Evolutionary conservation across 2,113 vertebrate species (phyloP).

Genomic region (Cyphomyrus discorhynchus): DNA sequence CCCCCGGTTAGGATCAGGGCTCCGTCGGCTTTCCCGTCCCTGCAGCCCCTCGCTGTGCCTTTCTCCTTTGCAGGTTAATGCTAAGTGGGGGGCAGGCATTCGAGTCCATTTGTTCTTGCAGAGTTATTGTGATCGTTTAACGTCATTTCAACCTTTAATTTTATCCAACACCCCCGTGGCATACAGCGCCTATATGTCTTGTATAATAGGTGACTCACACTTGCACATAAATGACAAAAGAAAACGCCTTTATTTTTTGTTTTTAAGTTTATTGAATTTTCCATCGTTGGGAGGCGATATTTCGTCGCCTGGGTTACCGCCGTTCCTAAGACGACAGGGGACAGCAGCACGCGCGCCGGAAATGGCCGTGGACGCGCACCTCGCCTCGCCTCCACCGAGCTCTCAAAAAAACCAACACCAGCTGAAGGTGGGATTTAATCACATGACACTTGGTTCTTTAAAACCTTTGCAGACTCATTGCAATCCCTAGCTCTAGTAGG

Average conservation of each 20-base stretch:
- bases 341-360: not conserved
- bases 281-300: not conserved
- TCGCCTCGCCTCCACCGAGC: not conserved
- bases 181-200: not conserved
- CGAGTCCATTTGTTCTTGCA: not conserved
- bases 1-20: too few relatives aligned
- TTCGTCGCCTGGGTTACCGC: not conserved
- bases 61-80: not conserved
- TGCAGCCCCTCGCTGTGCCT: not conserved
- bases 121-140: not conserved
- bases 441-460: not conserved
- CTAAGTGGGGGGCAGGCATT: not conserved
- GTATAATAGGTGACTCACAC: not conserved
- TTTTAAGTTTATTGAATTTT: not conserved
- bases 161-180: not conserved
- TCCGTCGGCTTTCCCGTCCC: not conserved
- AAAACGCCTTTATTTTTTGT: not conserved
- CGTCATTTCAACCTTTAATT: not conserved
- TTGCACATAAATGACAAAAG: not conserved
- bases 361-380: too few relatives aligned
- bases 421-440: not conserved
- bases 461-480: not conserved
- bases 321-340: not conserved
- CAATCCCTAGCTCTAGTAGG: not conserved
- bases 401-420: not conserved